Evolutionary conservation across 1,140 invertebrate species (phyloP), one percentile per base, ranked within the genome.

Genomic region (Eciton burchellii): DNA sequence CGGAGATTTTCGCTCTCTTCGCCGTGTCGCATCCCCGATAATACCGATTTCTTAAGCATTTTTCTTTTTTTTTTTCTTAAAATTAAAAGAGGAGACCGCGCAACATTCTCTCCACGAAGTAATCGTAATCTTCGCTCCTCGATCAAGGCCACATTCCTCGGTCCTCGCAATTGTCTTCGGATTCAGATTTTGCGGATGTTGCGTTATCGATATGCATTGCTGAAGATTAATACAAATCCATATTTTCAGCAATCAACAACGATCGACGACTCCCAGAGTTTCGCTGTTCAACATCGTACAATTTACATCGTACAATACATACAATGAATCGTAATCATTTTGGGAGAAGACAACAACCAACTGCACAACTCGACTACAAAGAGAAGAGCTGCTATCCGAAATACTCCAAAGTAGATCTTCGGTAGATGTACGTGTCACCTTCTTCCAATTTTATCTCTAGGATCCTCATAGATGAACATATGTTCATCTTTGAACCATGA

Each of bases 111-210:
- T 65, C 72, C 43, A 76, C 72, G 63, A 63, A 21, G 72, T 62
- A 35, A 3, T 35, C 59, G 45, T 68, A 19, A 47, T 35, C 14
- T 16, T 79, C 52, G 21, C 63, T 79, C 12, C 49, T 57, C 74
- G 49, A 65, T 65, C 74, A 79, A 79, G 74, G 74, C 74, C 74
- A 79, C 74, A 26, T 77, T 68, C 62, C 45, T 74, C 70, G n/a
- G 41, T 60, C 43, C 24, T 76, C 74, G n/a, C n/a, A n/a, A n/a
- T n/a, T n/a, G 49, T 43, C 49, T 76, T 76, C 73, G 19, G 45
- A 76, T 5, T 76, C 29, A 52, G 29, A 41, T 35, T 35, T 35
- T 35, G n/a, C 35, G 6, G 2, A 62, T n/a, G 29, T 68, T 24
- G 49, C 29, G 49, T 1, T 26, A 56, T 21, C 74, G 62, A 43